Conservation (phyloP, 2,888 invertebrate genomes). For the Ischnura elegans region DNA sequence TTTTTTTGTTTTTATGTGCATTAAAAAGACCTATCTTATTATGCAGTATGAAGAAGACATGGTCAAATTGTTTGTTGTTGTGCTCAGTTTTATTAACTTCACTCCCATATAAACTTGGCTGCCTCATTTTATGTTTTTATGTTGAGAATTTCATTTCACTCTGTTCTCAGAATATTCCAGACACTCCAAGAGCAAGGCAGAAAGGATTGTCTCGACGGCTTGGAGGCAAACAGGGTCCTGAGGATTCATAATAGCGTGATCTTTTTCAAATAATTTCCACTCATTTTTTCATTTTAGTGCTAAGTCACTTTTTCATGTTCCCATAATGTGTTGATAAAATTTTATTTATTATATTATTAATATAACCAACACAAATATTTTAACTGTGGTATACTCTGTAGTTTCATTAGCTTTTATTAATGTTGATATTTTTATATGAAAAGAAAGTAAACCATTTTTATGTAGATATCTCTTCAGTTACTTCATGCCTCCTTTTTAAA, state of each 20-base stretch:
- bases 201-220: conserved; percentile 34
- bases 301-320: background rate
- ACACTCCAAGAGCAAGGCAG: conserved; percentile 28
- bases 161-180: conserved; percentile 56
- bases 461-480: background rate
- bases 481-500: background rate
- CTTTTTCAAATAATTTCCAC: background rate
- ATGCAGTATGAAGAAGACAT: too few species aligned
- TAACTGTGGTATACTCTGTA: background rate
- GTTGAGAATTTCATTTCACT: background rate
- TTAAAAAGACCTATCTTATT: too few species aligned
- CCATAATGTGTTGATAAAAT: background rate
- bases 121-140: background rate
- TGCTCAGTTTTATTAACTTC: too few species aligned
- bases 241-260: background rate
- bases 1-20: too few species aligned
- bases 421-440: background rate
- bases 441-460: background rate
- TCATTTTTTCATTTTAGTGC: background rate
- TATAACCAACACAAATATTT: background rate
- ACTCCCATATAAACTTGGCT: background rate
- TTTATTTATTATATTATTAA: background rate
- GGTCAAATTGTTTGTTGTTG: too few species aligned
- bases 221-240: background rate
- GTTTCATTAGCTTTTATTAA: background rate